Percentiles rank a stretch among this genome's conserved stretches.
These are phyloP conservation scores for Nemotelus pantherinus DNA, from an alignment of 2,888 invertebrate genomes.

Conservation along the genomic window DNA sequence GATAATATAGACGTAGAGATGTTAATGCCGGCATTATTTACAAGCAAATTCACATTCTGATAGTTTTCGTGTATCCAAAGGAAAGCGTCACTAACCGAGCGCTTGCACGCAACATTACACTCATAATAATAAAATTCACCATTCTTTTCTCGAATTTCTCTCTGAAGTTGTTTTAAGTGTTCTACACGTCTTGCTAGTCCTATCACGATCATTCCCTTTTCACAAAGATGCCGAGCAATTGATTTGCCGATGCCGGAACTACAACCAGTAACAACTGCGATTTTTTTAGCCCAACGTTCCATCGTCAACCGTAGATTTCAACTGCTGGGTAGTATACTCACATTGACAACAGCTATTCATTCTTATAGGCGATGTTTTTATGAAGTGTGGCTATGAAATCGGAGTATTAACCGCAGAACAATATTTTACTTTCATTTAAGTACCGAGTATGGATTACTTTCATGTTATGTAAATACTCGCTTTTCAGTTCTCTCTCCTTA, in stretches of 20 bases:
- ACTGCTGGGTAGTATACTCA: no score
- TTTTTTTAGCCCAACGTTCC: slow-evolving; percentile 60
- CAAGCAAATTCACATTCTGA: slow-evolving; percentile 68
- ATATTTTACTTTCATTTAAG: no score
- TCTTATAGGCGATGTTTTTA: no score
- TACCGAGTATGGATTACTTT: no score
- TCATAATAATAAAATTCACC: slow-evolving; percentile 62
- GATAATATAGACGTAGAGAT: slow-evolving; percentile 55
- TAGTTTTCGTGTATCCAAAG: slow-evolving; percentile 65
- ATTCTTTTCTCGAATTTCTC: slow-evolving; percentile 49
- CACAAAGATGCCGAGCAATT: slow-evolving; percentile 63
- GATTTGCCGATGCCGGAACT: slow-evolving; percentile 69
- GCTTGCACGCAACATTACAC: slow-evolving; percentile 67
- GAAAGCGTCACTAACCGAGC: slow-evolving; percentile 67
- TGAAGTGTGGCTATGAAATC: no score
- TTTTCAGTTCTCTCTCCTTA: no score
- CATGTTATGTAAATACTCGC: no score
- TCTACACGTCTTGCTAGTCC: slow-evolving; percentile 67
- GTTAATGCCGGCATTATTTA: slow-evolving; percentile 69
- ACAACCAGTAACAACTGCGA: slow-evolving; percentile 72
- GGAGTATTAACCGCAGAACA: no score
- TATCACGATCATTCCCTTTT: slow-evolving; percentile 67
- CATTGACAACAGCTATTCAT: no score
- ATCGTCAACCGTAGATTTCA: slow-evolving; percentile 47
- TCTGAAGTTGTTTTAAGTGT: slow-evolving; percentile 58